Base-by-base conservation (phyloP, 2,113 vertebrate genomes). In the Solenodon paradoxus region DNA sequence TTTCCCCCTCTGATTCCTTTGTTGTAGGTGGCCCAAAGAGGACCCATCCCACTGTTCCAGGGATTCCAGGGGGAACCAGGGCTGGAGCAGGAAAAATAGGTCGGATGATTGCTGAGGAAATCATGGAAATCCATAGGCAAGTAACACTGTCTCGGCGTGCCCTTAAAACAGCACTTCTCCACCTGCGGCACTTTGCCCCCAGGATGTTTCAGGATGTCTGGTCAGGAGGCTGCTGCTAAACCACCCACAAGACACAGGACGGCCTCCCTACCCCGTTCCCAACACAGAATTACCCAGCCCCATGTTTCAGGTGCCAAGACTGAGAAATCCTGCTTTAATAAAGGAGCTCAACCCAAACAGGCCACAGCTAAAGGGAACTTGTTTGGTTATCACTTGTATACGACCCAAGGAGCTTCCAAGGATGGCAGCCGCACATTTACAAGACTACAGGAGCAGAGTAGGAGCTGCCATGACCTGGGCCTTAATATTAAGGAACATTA, bases 41-140 rank as follows among this genome's bases (percentile, higher is more conserved):
- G 91, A 98, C 98, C 42, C 98, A 99, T 94, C 99, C 99, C 92
- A 99, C 99, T 16, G 99, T 99, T 59, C 99, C 99, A 5, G 99
- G 99, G 88, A 99, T 99, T 98, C 99, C 99, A 30, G 99, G 99
- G 16, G 99, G 99, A 90, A 99, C 99, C 2, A 98, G 99, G 97
- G 99, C 99, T 0, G 99, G 99, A 92, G 99, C 99, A 5, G 99
- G 99, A 69, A 99, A 99, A 98, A 99, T 99, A 69, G 99, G 99
- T 38, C 99, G 99, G 88, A 99, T 99, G 99, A 99, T 99, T 78
- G 99, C 99, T 19, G 99, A 99, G 96, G 99, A 99, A 97, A 99
- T 99, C 97, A 99, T 99, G 99, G 99, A 99, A 98, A 99, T 99
- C 96, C 99, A 99, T 98, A 99, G 99, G 99, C 99, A 94, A 98